Conservation (phyloP, 2,797 vertebrate genomes). For the Vipera ursinii region DNA sequence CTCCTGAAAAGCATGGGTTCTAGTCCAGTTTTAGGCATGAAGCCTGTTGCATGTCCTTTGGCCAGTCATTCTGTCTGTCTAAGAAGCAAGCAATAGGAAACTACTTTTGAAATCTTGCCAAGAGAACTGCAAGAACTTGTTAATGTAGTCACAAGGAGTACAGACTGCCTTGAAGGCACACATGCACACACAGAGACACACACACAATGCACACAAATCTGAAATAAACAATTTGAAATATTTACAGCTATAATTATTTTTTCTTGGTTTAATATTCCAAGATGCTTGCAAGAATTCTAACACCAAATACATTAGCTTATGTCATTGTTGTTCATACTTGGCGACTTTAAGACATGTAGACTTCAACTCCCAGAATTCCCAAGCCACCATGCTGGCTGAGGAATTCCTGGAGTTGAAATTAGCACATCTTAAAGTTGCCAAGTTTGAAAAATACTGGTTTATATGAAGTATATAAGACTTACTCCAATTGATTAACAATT, state of each 20-base stretch:
- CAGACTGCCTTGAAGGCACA: neutral
- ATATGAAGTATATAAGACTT: neutral
- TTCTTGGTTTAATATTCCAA: neutral
- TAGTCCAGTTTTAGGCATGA: neutral
- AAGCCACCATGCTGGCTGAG: neutral
- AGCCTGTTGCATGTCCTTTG: neutral
- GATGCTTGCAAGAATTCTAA: neutral
- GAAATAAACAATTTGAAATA: neutral
- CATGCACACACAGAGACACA: neutral
- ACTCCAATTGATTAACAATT: neutral
- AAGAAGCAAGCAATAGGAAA: neutral
- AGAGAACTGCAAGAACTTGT: neutral
- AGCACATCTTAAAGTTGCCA: neutral
- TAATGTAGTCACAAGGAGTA: neutral
- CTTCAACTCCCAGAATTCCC: neutral
- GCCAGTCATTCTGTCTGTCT: neutral
- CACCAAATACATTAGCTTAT: neutral
- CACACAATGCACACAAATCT: neutral
- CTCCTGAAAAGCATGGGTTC: neutral
- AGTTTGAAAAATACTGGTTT: neutral
- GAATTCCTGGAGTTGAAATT: neutral
- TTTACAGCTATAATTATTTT: neutral
- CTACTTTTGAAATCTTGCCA: neutral
- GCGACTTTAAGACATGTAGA: neutral
- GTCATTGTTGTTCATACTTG: neutral